Percentiles rank a stretch among this genome's conserved stretches.
Conservation (phyloP, 2,113 vertebrate species). For the Phyllostomus hastatus region DNA sequence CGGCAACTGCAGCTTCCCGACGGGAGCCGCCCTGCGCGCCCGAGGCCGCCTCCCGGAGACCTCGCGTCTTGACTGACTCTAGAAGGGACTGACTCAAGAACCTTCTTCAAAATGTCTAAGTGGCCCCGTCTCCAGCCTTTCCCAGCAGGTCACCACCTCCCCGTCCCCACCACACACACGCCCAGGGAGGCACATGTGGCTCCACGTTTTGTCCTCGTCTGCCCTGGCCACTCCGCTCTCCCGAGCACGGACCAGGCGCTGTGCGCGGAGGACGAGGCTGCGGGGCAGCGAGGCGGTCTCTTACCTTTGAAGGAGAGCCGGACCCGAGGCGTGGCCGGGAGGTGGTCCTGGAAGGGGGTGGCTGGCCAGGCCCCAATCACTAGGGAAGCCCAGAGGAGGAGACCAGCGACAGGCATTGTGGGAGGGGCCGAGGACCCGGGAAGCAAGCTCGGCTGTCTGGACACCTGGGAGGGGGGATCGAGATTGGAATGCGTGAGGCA, state of each 20-base stretch:
- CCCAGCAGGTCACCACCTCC: neutral
- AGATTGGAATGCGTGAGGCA: neutral
- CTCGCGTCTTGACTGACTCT: neutral
- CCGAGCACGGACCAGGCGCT: neutral
- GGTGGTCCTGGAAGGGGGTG: conserved; percentile 76
- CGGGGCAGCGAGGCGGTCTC: neutral
- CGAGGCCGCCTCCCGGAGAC: neutral
- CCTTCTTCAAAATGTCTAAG: neutral
- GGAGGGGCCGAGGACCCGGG: conserved; percentile 52
- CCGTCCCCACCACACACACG: accelerated
- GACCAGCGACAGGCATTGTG: conserved; percentile 80
- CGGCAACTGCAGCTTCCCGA: neutral
- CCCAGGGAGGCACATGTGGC: neutral
- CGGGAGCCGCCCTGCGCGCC: neutral
- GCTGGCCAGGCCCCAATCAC: conserved; percentile 82
- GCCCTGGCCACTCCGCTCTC: neutral
- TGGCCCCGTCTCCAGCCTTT: neutral
- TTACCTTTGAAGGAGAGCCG: conserved; percentile 87
- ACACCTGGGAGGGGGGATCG: conserved; percentile 63
- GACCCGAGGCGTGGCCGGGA: conserved; percentile 75
- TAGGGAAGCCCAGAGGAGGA: conserved; percentile 82
- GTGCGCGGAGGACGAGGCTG: neutral
- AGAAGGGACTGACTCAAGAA: neutral
- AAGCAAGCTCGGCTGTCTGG: neutral
- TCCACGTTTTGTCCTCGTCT: neutral